Conservation (phyloP, 2,888 invertebrate species). For the Pristionchus arcanus region DNA sequence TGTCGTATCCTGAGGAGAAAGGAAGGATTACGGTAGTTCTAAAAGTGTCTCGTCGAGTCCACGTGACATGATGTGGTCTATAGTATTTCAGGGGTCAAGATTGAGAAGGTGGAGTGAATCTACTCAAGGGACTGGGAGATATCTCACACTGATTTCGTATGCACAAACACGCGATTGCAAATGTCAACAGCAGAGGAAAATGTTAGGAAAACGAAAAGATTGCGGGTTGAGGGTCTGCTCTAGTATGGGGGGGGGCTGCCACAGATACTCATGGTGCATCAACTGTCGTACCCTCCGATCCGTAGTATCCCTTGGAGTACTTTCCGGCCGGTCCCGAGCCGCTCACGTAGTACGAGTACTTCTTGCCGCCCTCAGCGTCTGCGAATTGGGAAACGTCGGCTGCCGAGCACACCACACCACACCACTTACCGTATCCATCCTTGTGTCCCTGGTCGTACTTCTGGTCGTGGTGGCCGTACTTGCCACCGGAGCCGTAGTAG, state of each 20-base stretch:
- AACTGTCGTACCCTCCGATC: constrained; percentile 54
- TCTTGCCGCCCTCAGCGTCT: constrained; percentile 61
- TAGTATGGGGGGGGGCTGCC: not conserved
- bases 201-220: not conserved
- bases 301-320: constrained; percentile 64
- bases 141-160: constrained; percentile 33
- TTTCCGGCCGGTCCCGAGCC: constrained; percentile 61
- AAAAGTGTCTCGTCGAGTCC: not conserved
- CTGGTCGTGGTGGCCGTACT: constrained; percentile 48
- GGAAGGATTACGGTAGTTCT: not conserved
- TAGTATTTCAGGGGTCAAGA: not conserved
- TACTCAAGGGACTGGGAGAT: not conserved
- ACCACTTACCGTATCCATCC: constrained; percentile 45
- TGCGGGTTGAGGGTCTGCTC: not conserved
- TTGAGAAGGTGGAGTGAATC: constrained; percentile 2
- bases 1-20: constrained; percentile 53
- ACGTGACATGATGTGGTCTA: constrained; percentile 18
- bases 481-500: constrained; percentile 47
- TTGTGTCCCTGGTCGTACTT: constrained; percentile 54
- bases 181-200: constrained; percentile 30
- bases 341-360: constrained; percentile 61
- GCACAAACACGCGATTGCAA: constrained; percentile 25
- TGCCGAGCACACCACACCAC: not conserved
- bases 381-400: not conserved
- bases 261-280: not conserved